phyloP scores from a whole-genome alignment of 1,140 invertebrate genomes.

The Pantala flavescens region DNA sequence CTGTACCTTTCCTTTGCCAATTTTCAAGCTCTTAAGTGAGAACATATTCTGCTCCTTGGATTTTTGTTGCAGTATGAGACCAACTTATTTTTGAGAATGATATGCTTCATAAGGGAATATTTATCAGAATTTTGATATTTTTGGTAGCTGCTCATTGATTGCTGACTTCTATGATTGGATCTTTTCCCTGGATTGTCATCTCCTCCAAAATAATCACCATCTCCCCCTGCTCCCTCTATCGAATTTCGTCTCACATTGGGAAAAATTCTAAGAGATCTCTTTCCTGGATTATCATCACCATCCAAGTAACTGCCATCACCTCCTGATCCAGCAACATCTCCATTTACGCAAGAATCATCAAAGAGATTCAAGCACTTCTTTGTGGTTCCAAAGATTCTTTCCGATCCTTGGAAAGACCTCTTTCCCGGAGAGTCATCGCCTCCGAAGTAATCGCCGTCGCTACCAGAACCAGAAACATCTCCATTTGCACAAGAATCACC shows the following conservation, averaged over 20 bases:
- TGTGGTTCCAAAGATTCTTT: no score
- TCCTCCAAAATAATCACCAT: neutral
- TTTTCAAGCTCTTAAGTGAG: no score
- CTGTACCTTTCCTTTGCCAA: no score
- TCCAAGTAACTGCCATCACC: neutral
- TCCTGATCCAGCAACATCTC: neutral
- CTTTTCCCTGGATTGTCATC: neutral
- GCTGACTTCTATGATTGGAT: neutral
- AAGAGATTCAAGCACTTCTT: constrained; percentile 4
- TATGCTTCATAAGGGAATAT: no score
- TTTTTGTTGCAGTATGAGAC: no score
- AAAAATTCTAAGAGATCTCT: neutral
- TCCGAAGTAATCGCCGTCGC: neutral
- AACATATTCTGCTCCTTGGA: no score
- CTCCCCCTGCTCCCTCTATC: neutral
- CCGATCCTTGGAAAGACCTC: neutral
- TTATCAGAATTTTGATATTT: no score
- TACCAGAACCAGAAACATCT: neutral
- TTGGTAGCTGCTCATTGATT: no score
- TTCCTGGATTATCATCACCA: constrained; percentile 4
- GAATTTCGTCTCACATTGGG: neutral
- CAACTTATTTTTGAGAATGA: no score
- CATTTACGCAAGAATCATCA: neutral
- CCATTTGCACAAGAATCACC: constrained; percentile 16
- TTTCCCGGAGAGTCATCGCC: constrained; percentile 16